phyloP scores from a whole-genome alignment of 2,888 invertebrate genomes.

The Rhaphigaster nebulosa region DNA sequence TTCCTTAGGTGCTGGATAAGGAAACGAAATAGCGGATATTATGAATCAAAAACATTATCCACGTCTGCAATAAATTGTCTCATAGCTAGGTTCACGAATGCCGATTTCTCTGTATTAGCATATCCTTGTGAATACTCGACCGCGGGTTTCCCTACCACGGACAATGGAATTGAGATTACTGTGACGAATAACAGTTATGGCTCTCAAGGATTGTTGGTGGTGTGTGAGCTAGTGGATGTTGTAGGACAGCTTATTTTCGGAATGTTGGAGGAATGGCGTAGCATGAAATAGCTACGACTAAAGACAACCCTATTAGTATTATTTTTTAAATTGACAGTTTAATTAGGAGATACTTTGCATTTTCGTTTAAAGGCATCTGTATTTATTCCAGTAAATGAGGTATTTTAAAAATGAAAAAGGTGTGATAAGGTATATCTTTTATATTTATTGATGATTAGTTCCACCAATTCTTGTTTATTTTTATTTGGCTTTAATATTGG shows the following conservation, averaged over 20 bases:
- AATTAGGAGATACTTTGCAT: too few species aligned
- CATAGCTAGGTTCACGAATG: neutral
- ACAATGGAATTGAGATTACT: neutral
- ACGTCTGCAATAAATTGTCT: neutral
- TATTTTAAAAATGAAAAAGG: too few species aligned
- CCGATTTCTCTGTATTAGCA: constrained; percentile 12
- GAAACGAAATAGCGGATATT: neutral
- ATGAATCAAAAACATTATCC: constrained; percentile 5
- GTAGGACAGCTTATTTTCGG: neutral
- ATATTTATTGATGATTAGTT: too few species aligned
- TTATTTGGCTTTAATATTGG: too few species aligned
- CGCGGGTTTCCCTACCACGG: neutral
- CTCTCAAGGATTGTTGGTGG: neutral
- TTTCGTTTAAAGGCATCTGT: too few species aligned
- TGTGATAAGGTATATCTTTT: too few species aligned
- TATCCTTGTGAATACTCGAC: constrained; percentile 3
- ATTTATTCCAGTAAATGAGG: too few species aligned
- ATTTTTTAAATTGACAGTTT: too few species aligned
- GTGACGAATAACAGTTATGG: neutral
- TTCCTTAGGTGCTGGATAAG: neutral
- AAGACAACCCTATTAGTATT: too few species aligned
- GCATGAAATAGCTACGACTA: too few species aligned
- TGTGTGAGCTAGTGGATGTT: neutral
- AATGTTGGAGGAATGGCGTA: neutral
- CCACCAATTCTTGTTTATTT: too few species aligned